Evolutionary conservation across 1,140 invertebrate species (phyloP), one percentile per base, ranked within the genome.

Genomic region (Caenorhabditis brenneri): DNA sequence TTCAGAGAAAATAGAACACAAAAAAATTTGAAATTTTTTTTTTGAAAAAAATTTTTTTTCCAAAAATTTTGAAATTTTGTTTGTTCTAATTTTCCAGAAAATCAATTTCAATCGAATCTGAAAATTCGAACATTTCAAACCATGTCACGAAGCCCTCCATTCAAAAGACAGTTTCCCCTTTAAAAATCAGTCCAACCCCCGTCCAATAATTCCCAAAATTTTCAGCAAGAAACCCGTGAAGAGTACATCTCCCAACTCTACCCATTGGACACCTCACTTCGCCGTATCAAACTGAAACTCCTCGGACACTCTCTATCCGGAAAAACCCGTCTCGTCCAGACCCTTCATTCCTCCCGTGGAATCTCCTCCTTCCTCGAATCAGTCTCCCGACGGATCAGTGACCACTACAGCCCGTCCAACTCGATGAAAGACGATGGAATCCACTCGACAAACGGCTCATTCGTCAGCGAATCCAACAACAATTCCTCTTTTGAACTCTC

Each of bases 261-360:
- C 85, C 93, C 93, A 5, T 93, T 93, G 3, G 92, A 93, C 36
- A 92, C 93, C 83, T 92, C 93, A 16, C 92, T 95, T 53, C 91
- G 93, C 69, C 92, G 94, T 74, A 93, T 95, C 69, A 95, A 95
- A 88, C 87, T 96, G 36, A 94, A 95, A 87, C 88, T 96, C 24
- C 93, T 96, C 85, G 95, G 95, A 5, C 93, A 95, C 87, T 94
- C 94, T 55, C 94, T 93, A 1, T 93, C 94, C 10, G 95, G 95
- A 4, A 96, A 96, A 91, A 93, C 94, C 15, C 93, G 94, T 1
- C 91, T 96, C 16, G 92, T 94, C 15, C 94, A 94, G 86, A 93
- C 94, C 1, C 91, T 96, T 24, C 94, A 94, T 16, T 80, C 82
- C 1, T 42, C 82, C 9, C 33, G 69, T 29, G 82, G 83, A 31